Conservation (phyloP, 2,888 invertebrate species). For the Orthonevra nobilis region DNA sequence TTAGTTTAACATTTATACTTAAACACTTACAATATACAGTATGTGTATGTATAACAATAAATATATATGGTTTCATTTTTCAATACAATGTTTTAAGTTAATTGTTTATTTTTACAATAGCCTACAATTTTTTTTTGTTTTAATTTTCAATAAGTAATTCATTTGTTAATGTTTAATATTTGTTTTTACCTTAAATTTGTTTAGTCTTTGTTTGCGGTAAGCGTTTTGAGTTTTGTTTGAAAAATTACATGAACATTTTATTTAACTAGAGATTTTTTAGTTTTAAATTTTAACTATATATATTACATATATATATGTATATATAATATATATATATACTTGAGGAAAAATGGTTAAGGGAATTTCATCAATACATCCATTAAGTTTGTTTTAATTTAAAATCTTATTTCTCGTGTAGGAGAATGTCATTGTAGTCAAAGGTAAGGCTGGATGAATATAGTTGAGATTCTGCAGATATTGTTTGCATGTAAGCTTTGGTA, state of each 20-base stretch:
- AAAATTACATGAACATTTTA: constrained; percentile 19
- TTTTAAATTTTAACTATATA: constrained; percentile 12
- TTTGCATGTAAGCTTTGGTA: too few species aligned
- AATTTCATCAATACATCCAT: neutral
- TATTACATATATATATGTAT: too few species aligned
- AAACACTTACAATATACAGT: constrained; percentile 56
- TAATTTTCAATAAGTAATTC: constrained; percentile 24
- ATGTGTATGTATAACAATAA: constrained; percentile 55
- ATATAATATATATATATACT: too few species aligned
- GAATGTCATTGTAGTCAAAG: neutral
- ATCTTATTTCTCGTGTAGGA: neutral
- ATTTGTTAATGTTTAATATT: constrained; percentile 10
- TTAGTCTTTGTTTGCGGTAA: constrained; percentile 79
- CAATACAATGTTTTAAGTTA: constrained; percentile 10
- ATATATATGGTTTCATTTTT: constrained; percentile 34
- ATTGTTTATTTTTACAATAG: constrained; percentile 19
- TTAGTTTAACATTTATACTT: constrained; percentile 48
- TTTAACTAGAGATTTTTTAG: constrained; percentile 16
- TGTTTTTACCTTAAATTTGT: constrained; percentile 36
- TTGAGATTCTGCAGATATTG: neutral
- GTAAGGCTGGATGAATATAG: neutral
- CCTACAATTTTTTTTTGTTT: constrained; percentile 28
- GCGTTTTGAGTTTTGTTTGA: constrained; percentile 73
- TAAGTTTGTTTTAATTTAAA: too few species aligned
- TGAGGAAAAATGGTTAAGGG: too few species aligned